A percentile compares a stretch with the other conserved stretches of the same genome.
These are phyloP conservation scores for Macrobrachium nipponense DNA, from an alignment of 1,140 invertebrate species.

Conservation along the genomic window DNA sequence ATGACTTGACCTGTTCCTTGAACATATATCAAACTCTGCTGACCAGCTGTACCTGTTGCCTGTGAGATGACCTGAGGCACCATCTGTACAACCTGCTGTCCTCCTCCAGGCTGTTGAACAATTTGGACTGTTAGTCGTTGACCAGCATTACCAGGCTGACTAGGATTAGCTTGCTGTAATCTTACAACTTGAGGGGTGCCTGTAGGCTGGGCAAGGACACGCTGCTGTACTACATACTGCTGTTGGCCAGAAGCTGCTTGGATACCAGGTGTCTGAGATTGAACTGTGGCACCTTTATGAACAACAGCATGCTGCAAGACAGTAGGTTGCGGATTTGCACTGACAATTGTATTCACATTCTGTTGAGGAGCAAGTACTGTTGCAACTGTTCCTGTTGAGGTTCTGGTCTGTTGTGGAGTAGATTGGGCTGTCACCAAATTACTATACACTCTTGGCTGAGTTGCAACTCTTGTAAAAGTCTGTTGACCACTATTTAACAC, in stretches of 20 bases:
- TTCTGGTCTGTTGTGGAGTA: constrained; percentile 26
- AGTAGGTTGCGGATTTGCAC: constrained; percentile 17
- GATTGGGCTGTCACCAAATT: constrained; percentile 26
- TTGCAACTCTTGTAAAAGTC: constrained; percentile 36
- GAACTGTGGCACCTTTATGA: constrained; percentile 28
- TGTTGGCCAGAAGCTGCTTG: constrained; percentile 18
- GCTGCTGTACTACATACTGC: constrained; percentile 45
- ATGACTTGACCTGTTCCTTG: constrained; percentile 49
- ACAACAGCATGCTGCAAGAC: constrained; percentile 23
- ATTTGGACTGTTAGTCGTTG: constrained; percentile 50
- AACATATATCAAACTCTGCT: constrained; percentile 49
- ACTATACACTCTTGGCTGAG: constrained; percentile 34
- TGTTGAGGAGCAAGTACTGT: constrained; percentile 29
- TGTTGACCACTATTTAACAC: neutral
- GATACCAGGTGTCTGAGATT: constrained; percentile 9
- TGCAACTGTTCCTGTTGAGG: neutral
- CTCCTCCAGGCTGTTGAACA: constrained; percentile 49
- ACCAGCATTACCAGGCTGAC: constrained; percentile 1
- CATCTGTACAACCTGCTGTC: constrained; percentile 50
- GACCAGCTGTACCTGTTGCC: constrained; percentile 20
- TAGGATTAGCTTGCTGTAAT: constrained; percentile 41
- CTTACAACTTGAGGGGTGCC: constrained; percentile 34
- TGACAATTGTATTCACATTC: constrained; percentile 11
- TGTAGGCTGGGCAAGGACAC: constrained; percentile 21
- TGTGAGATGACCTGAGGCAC: constrained; percentile 49